These are phyloP conservation scores for Piscicola geometra DNA, from an alignment of 2,888 invertebrate species.

Conservation along the genomic window DNA sequence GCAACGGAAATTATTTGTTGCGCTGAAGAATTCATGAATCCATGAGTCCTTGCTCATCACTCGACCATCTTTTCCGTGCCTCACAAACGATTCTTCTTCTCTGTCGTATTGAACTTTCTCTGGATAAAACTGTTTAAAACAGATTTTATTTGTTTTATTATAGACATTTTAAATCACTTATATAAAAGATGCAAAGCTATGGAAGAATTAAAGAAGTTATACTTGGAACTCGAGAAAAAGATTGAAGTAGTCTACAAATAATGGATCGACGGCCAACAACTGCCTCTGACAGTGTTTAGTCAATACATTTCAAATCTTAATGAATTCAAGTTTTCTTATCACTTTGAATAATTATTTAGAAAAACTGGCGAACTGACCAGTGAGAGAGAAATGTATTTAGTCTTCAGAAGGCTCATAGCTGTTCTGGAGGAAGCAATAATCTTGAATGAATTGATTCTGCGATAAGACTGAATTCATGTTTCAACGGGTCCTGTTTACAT, in stretches of 20 bases:
- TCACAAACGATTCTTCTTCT: conserved; percentile 1
- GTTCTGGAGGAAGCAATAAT: too few species aligned
- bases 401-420: too few species aligned
- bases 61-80: too few species aligned
- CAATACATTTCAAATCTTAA: background rate
- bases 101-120: background rate
- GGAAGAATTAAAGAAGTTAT: background rate
- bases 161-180: too few species aligned
- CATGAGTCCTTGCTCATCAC: too few species aligned
- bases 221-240: background rate
- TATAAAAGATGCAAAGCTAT: background rate
- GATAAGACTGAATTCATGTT: background rate
- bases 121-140: background rate
- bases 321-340: background rate
- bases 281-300: background rate
- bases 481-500: background rate
- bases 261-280: background rate
- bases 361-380: too few species aligned
- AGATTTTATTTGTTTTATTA: background rate
- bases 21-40: background rate
- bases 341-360: too few species aligned
- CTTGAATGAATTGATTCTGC: too few species aligned
- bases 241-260: background rate
- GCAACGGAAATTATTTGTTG: background rate
- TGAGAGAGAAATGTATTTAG: too few species aligned